Base-by-base conservation (phyloP, 2,113 vertebrate species). In the Puma concolor region DNA sequence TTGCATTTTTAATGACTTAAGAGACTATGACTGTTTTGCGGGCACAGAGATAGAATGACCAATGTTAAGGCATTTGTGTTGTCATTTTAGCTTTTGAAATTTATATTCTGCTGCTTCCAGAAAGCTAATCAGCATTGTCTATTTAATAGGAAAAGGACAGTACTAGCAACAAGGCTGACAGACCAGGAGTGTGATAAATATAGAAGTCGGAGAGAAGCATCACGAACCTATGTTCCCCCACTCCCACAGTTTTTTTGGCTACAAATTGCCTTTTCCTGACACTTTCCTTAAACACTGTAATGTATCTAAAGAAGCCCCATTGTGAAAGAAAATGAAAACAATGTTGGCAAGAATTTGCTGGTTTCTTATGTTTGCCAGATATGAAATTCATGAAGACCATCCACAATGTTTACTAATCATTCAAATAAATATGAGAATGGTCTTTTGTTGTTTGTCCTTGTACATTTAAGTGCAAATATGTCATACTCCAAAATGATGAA, bases 1-100 rank as follows among this genome's bases (percentile, higher is more conserved):
- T 97, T 95, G 83, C 63, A 95, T 93, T 88, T 95, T 95, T 97
- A 97, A 96, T 95, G 84, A 95, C 48, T 48, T 84, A 71, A 91
- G 54, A 95, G 57, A 79, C 19, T 81, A 50, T 80, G 85, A 83
- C 15, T 31, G 1, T 69, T 29, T 90, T 74, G 80, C 74, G 52
- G 66, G 64, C 74, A 92, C 7, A 48, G 63, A 88, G 23, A 64
- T 69, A 74, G 48, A 76, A 88, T 84, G 93, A 89, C 48, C 1
- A 31, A 57, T 85, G 60, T 38, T 64, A 92, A 57, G 21, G 33
- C n/a, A 84, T 67, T 80, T 83, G 57, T 52, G 7, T 5, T 72
- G 48, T 77, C 67, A 90, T 54, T 38, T 92, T 74, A 74, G 38
- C 33, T 83, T 82, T 88, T 44, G 31, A 90, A 86, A 95, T 69